phyloP scores from a whole-genome alignment of 2,888 invertebrate species.

The Heliconius ismenius region DNA sequence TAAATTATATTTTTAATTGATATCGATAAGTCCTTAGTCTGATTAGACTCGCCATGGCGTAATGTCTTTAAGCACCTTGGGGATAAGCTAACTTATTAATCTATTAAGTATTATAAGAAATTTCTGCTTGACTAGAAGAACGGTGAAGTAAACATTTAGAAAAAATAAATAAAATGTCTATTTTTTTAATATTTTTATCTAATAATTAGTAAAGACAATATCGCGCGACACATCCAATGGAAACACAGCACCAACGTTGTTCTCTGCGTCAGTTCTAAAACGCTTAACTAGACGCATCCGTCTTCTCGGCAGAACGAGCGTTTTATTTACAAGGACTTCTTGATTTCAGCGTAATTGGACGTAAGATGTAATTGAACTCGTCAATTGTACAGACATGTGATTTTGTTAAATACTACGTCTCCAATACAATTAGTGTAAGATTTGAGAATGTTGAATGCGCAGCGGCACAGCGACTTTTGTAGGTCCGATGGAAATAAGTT shows the following conservation, averaged over 20 bases:
- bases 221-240: conserved; percentile 27
- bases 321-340: conserved; percentile 59
- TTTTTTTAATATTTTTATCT: too few species aligned
- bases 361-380: conserved; percentile 42
- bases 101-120: too few species aligned
- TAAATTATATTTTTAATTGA: too few species aligned
- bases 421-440: conserved; percentile 18
- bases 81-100: too few species aligned
- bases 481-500: background rate
- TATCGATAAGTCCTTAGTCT: too few species aligned
- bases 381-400: conserved; percentile 41
- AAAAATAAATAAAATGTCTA: too few species aligned
- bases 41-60: too few species aligned
- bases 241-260: conserved; percentile 43
- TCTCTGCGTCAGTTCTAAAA: conserved; percentile 43
- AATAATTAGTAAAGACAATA: background rate
- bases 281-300: conserved; percentile 72
- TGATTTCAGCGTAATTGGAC: conserved; percentile 50
- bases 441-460: background rate
- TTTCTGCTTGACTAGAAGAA: too few species aligned
- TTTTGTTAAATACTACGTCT: conserved; percentile 38
- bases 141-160: too few species aligned
- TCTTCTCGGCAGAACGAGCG: conserved; percentile 54
- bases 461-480: too few species aligned
- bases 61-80: too few species aligned